Conservation (phyloP, 2,888 invertebrate species). For the Colletes collaris region DNA sequence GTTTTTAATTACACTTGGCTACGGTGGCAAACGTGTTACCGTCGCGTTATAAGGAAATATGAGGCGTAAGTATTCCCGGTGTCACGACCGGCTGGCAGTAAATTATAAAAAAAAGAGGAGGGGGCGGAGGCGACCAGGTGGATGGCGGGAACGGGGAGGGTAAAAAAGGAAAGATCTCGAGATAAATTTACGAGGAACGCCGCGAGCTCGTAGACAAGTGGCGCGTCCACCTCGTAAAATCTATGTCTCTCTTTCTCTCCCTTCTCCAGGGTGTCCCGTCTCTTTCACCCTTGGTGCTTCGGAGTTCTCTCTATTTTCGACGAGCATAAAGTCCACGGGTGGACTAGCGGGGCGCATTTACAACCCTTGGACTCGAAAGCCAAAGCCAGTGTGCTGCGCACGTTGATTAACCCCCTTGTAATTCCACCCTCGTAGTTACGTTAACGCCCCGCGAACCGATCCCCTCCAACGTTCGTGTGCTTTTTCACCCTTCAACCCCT, state of each 20-base stretch:
- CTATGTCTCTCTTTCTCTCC: conserved; percentile 41
- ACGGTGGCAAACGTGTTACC: conserved; percentile 6
- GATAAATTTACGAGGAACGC: conserved; percentile 68
- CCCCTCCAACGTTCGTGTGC: conserved; percentile 15
- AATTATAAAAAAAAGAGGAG: conserved; percentile 56
- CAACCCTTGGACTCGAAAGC: conserved; percentile 59
- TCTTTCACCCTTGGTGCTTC: conserved; percentile 10
- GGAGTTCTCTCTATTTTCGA: conserved; percentile 51
- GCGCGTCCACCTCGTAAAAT: conserved; percentile 69
- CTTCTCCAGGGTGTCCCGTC: background rate
- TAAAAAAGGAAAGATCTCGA: conserved; percentile 49
- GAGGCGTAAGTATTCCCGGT: conserved; percentile 58
- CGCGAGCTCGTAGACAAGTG: conserved; percentile 69
- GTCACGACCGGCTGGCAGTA: conserved; percentile 53
- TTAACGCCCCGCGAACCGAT: conserved; percentile 60
- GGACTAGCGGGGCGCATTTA: conserved; percentile 53
- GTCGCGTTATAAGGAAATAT: conserved; percentile 61
- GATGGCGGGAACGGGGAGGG: background rate
- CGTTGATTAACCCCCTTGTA: conserved; percentile 75
- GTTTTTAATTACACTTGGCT: conserved; percentile 44
- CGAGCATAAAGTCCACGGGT: conserved; percentile 56
- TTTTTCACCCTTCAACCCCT: conserved; percentile 48
- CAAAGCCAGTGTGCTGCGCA: conserved; percentile 47
- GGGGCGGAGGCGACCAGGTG: conserved; percentile 4
- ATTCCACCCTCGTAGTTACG: conserved; percentile 74